A percentile compares a stretch with the other conserved stretches of the same genome.
Evolutionary conservation across 2,113 vertebrate species (phyloP).

Genomic region (Menura novaehollandiae): DNA sequence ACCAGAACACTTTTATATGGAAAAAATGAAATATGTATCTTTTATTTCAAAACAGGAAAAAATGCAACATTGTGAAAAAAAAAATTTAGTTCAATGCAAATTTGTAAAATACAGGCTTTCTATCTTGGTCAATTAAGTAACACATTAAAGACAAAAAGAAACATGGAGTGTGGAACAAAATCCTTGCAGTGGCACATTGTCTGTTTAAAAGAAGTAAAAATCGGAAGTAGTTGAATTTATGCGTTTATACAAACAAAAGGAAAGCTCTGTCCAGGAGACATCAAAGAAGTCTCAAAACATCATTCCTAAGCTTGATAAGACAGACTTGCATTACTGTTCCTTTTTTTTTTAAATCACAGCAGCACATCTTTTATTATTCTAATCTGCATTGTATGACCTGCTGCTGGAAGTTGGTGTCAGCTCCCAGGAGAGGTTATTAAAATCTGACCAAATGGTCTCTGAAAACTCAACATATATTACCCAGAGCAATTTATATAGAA

Average conservation of each 20-base stretch:
- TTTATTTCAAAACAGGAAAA: neutral
- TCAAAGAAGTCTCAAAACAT: conserved; percentile 14
- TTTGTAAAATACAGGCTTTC: neutral
- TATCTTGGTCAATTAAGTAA: neutral
- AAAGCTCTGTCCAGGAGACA: neutral
- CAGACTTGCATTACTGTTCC: neutral
- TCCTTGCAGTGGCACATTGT: neutral
- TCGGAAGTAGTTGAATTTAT: neutral
- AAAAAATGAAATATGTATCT: neutral
- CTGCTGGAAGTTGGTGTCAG: conserved; percentile 67
- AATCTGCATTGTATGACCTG: conserved; percentile 47
- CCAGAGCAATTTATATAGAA: conserved; percentile 55
- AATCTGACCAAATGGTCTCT: conserved; percentile 70
- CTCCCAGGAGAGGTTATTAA: conserved; percentile 75
- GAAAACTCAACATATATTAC: conserved; percentile 57
- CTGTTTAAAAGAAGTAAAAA: neutral
- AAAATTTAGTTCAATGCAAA: neutral
- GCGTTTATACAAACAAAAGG: neutral
- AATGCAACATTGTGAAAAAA: neutral
- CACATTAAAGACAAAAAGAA: neutral
- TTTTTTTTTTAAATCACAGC: neutral
- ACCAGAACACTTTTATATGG: neutral
- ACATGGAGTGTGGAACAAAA: neutral
- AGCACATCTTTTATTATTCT: conserved; percentile 60
- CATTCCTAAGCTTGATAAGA: neutral